Base-by-base conservation (phyloP, 2,113 vertebrate genomes). In the Grammomys surdaster region DNA sequence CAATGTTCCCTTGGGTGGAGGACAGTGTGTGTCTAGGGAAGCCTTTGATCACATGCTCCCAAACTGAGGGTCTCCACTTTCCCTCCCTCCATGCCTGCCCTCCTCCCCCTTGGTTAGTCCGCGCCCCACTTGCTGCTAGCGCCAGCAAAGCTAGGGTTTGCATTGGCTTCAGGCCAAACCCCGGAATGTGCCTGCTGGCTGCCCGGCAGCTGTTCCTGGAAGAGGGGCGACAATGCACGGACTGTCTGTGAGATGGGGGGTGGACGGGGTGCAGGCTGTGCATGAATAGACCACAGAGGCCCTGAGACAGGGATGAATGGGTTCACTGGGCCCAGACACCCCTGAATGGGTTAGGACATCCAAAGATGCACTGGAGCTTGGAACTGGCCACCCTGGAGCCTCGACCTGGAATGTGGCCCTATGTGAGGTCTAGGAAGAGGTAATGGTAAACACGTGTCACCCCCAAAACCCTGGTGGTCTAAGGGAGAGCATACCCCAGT, bases 111-210 rank as follows among this genome's bases (percentile, higher is more conserved):
- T 11, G 4, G 75, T 36, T 76, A 58, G 5, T 82, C 88, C 88
- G 1, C 7, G 46, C 82, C 75, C 77, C 73, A 4, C 75, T 22
- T 0, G 56, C 40, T 4, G 86, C 89, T 33, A 1, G 46, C 12
- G 70, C 95, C 91, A 75, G 93, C 70, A n/a, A 11, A 2, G 0
- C 77, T 1, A 11, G 90, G 90, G 96, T 97, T 95, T 97, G 95
- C 43, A 0, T 90, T 94, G 96, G 97, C 92, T 8, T 17, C 0
- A 9, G 0, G 92, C 95, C 96, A 97, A 65, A 96, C 93, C 96
- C 95, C 3, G 78, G 96, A 96, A 96, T 96, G 96, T 80, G 96
- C 95, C 75, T 51, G 95, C 73, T 82, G 96, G 95, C 96, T 51
- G 92, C 40, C 0, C 9, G 12, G 81, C 78, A 28, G 84, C 95